These are phyloP conservation scores for Catharus bicknelli DNA, from an alignment of 2,113 vertebrate species.

Conservation along the genomic window DNA sequence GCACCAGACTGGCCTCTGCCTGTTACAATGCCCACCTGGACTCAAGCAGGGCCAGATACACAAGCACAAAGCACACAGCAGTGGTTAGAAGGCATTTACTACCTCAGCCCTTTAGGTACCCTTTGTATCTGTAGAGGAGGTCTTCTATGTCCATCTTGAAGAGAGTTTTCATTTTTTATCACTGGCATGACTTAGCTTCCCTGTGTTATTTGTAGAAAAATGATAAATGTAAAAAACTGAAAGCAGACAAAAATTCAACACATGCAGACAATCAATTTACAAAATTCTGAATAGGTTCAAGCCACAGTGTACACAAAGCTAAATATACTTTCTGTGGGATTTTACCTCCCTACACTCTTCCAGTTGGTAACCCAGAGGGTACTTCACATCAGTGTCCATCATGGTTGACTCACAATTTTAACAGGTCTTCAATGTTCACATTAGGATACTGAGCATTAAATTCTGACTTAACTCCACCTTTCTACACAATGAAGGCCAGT, in stretches of 20 bases:
- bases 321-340: background rate
- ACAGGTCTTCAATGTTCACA: background rate
- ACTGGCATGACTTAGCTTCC: background rate
- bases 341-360: background rate
- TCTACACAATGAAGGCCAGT: background rate
- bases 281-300: background rate
- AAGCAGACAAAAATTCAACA: background rate
- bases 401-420: background rate
- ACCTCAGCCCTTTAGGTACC: background rate
- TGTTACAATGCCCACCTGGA: background rate
- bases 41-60: background rate
- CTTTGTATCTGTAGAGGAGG: background rate
- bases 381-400: background rate
- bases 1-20: background rate
- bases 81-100: background rate
- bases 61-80: background rate
- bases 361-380: background rate
- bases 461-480: background rate
- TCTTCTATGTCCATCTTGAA: background rate
- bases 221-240: background rate
- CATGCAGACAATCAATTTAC: background rate
- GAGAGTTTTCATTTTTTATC: background rate
- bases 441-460: background rate
- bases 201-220: background rate
- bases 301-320: background rate